phyloP scores from a whole-genome alignment of 2,888 invertebrate genomes.

The Drosophila limbata region DNA sequence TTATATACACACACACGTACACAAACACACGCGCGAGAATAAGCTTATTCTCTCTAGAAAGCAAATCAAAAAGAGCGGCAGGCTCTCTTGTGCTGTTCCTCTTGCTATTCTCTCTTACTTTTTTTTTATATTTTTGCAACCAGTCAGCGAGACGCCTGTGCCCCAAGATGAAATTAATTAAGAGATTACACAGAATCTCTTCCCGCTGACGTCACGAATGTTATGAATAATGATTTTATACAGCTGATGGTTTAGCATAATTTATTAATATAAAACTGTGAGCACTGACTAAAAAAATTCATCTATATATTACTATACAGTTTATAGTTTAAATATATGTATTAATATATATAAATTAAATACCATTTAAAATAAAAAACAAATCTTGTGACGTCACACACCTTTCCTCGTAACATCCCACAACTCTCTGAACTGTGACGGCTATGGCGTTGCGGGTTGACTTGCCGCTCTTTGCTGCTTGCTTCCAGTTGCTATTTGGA shows the following conservation, averaged over 20 bases:
- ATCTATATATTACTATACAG: neutral
- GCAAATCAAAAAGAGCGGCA: slow-evolving; percentile 8
- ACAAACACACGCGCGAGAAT: neutral
- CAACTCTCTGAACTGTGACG: slow-evolving; percentile 30
- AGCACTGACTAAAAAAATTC: neutral
- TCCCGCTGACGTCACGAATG: slow-evolving; percentile 1
- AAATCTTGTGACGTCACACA: slow-evolving; percentile 44
- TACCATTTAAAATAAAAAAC: too few relatives aligned
- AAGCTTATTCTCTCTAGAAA: too few relatives aligned
- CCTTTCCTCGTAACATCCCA: slow-evolving; percentile 14
- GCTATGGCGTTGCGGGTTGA: slow-evolving; percentile 23
- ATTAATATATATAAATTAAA: too few relatives aligned
- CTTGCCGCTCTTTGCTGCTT: slow-evolving; percentile 48
- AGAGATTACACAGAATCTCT: slow-evolving; percentile 22
- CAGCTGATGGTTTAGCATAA: neutral
- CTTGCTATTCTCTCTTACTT: slow-evolving; percentile 14
- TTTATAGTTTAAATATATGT: too few relatives aligned
- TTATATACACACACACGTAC: slow-evolving; percentile 3
- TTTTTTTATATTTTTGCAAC: slow-evolving; percentile 25
- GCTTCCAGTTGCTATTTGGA: slow-evolving; percentile 66
- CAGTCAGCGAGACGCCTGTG: slow-evolving; percentile 26
- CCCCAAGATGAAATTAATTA: neutral
- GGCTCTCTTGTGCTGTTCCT: slow-evolving; percentile 13
- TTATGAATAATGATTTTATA: neutral
- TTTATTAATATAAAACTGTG: neutral